These are phyloP conservation scores for Carabus problematicus DNA, from an alignment of 2,888 invertebrate genomes.

Conservation along the genomic window DNA sequence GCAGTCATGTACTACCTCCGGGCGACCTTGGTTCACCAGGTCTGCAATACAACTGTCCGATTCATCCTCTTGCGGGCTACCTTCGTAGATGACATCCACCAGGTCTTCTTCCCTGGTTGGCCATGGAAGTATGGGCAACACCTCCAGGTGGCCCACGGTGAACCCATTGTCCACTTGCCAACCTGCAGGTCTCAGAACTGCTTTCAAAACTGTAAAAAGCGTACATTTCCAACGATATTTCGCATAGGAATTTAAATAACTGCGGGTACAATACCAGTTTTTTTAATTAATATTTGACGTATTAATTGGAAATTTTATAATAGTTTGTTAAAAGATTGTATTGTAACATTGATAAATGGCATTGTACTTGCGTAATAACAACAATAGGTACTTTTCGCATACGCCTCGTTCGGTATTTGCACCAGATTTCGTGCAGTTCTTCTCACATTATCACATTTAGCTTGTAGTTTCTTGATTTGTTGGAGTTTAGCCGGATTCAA, in stretches of 20 bases:
- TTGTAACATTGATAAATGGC: too few species aligned
- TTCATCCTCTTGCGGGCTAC: constrained; percentile 40
- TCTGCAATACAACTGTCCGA: constrained; percentile 46
- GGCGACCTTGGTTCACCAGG: constrained; percentile 39
- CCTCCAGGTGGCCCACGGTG: not conserved
- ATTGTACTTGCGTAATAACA: too few species aligned
- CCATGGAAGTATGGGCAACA: not conserved
- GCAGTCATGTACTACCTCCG: constrained; percentile 44
- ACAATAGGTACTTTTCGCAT: constrained; percentile 9
- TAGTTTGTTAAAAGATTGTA: too few species aligned
- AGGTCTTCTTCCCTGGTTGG: not conserved
- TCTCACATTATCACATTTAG: constrained; percentile 16
- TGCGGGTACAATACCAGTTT: not conserved
- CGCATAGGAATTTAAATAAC: not conserved
- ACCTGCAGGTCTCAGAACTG: constrained; percentile 42
- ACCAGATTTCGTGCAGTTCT: not conserved
- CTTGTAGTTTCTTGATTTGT: constrained; percentile 9
- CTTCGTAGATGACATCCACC: constrained; percentile 13
- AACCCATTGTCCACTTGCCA: constrained; percentile 44
- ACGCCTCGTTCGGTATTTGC: not conserved
- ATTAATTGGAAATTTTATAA: too few species aligned
- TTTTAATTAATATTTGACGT: not conserved
- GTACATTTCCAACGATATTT: constrained; percentile 1
- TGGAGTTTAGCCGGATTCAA: not conserved
- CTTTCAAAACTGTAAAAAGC: constrained; percentile 44